Percentiles rank a stretch among this genome's conserved stretches.
These are phyloP conservation scores for Temnothorax nylanderi DNA, from an alignment of 1,140 invertebrate genomes.

Conservation along the genomic window DNA sequence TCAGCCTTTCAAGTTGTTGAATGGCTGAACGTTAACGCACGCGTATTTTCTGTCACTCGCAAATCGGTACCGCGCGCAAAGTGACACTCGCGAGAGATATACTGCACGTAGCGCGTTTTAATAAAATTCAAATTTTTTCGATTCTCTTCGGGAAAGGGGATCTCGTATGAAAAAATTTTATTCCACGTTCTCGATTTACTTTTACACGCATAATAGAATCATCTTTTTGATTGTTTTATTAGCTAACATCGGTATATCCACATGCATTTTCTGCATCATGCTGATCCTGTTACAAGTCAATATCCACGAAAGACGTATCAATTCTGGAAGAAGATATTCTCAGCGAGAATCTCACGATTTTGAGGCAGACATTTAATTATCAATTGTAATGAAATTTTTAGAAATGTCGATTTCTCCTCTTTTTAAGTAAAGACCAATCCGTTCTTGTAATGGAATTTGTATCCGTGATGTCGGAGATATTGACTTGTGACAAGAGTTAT, in stretches of 20 bases:
- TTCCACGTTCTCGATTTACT: not conserved
- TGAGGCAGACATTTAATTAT: not conserved
- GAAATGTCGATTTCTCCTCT: not conserved
- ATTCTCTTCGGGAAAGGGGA: not conserved
- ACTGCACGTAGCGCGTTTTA: not conserved
- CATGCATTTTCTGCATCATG: not conserved
- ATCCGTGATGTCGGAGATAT: not conserved
- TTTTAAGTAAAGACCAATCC: too few relatives aligned
- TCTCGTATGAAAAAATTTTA: not conserved
- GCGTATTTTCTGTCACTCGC: conserved; percentile 16
- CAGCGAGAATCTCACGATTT: not conserved
- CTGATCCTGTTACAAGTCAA: not conserved
- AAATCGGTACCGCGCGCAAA: not conserved
- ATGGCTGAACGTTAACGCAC: not conserved
- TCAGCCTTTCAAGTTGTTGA: conserved; percentile 25
- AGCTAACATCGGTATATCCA: not conserved
- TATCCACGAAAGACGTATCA: not conserved
- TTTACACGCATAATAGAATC: not conserved
- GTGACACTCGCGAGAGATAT: not conserved
- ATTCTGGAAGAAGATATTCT: not conserved
- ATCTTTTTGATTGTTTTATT: not conserved
- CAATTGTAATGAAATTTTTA: not conserved
- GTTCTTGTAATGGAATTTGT: not conserved
- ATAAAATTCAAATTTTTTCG: not conserved
- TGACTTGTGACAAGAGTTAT: not conserved